phyloP scores from a whole-genome alignment of 1,140 invertebrate genomes.

The Chironomus tepperi region DNA sequence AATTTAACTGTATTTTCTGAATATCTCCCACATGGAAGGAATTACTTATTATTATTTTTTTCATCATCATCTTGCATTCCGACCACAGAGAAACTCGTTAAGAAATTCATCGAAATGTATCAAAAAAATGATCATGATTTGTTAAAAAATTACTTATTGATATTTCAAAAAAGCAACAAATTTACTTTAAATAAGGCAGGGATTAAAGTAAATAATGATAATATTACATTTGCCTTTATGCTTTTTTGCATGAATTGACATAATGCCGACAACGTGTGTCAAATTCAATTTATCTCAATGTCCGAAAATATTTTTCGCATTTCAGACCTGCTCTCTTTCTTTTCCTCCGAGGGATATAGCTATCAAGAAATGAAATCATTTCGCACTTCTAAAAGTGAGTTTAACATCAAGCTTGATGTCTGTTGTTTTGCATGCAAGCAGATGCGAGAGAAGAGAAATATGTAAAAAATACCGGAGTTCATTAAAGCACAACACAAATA shows the following conservation, averaged over 20 bases:
- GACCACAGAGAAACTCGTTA: too few species aligned
- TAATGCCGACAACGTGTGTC: slow-evolving; percentile 6
- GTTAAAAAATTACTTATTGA: too few species aligned
- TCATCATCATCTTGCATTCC: too few species aligned
- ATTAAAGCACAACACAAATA: background rate
- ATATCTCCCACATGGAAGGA: too few species aligned
- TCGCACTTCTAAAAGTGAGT: slow-evolving; percentile 6
- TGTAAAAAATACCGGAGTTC: background rate
- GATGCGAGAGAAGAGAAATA: background rate
- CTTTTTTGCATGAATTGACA: slow-evolving; percentile 10
- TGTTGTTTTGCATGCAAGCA: slow-evolving; percentile 6
- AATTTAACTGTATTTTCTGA: too few species aligned
- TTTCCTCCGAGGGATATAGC: background rate
- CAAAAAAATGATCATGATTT: too few species aligned
- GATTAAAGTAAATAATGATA: background rate
- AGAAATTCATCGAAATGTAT: too few species aligned
- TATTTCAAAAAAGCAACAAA: too few species aligned
- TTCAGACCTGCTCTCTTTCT: background rate
- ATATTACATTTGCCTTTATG: background rate
- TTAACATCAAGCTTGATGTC: background rate
- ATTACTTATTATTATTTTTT: too few species aligned
- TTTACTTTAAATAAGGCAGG: too few species aligned
- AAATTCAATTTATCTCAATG: background rate
- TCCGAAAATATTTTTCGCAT: background rate
- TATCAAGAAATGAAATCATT: slow-evolving; percentile 9